Evolutionary conservation across 2,797 vertebrate genomes (phyloP).

Genomic region (Rhincodon typus): DNA sequence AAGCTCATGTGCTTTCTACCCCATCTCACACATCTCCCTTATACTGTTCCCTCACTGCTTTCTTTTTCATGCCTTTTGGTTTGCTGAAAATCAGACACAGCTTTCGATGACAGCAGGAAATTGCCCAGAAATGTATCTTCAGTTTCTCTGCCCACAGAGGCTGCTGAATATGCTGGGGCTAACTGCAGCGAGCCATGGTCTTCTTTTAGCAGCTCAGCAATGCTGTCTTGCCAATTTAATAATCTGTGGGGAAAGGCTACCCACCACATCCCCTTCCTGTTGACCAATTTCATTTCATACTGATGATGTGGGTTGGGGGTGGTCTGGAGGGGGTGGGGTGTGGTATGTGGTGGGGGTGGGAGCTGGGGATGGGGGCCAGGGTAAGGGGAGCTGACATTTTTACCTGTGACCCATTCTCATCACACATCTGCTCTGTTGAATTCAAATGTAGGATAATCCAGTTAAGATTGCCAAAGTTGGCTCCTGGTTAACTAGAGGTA

Average conservation of each 20-base stretch:
- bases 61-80: background rate
- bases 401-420: too few species aligned
- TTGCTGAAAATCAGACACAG: background rate
- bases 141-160: background rate
- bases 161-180: background rate
- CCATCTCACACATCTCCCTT: background rate
- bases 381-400: too few species aligned
- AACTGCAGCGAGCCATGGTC: background rate
- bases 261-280: background rate
- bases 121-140: background rate
- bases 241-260: background rate
- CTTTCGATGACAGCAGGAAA: too few species aligned
- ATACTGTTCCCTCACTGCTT: background rate
- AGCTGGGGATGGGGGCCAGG: too few species aligned
- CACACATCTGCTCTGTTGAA: too few species aligned
- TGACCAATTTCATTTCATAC: background rate
- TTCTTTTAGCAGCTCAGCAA: background rate
- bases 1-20: background rate
- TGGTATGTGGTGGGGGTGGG: too few species aligned
- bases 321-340: background rate
- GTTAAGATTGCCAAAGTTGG: too few species aligned
- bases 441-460: too few species aligned
- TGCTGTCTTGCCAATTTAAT: background rate
- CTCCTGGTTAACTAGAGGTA: too few species aligned
- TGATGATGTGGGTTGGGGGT: background rate